A percentile compares a stretch with the other conserved stretches of the same genome.
phyloP scores from a whole-genome alignment of 2,797 vertebrate genomes.

The Anabas testudineus region DNA sequence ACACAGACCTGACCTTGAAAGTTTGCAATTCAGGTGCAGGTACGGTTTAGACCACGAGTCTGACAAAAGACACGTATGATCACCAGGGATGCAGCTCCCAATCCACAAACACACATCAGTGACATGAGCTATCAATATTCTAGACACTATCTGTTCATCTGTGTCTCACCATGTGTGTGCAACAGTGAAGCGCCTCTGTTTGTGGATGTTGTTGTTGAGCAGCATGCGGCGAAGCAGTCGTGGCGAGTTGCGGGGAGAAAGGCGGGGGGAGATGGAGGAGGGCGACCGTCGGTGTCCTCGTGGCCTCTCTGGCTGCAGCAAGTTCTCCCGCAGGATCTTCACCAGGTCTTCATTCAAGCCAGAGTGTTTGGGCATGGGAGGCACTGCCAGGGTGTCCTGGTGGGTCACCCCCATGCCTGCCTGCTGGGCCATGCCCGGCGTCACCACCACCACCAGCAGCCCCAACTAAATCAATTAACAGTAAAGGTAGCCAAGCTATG shows the following conservation, averaged over 20 bases:
- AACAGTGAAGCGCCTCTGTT: constrained; percentile 97
- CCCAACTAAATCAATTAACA: constrained; percentile 23
- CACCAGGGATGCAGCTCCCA: constrained; percentile 3
- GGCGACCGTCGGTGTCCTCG: constrained; percentile 88
- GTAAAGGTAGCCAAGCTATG: constrained; percentile 37
- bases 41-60: constrained; percentile 52
- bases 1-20: constrained; percentile 61
- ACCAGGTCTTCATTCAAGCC: constrained; percentile 96
- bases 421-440: constrained; percentile 93
- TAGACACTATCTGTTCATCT: background rate
- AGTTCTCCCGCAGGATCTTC: constrained; percentile 95
- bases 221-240: constrained; percentile 96
- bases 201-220: constrained; percentile 94
- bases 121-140: background rate
- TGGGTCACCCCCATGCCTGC: constrained; percentile 83
- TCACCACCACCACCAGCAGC: constrained; percentile 46
- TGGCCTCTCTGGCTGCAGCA: constrained; percentile 94
- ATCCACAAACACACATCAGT: constrained; percentile 4
- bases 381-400: constrained; percentile 91
- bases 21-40: constrained; percentile 46
- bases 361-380: constrained; percentile 93
- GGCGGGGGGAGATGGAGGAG: constrained; percentile 90
- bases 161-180: constrained; percentile 96
- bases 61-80: constrained; percentile 32
- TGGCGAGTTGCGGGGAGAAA: constrained; percentile 97